These are phyloP conservation scores for Polyommatus icarus DNA, from an alignment of 2,888 invertebrate species.

Conservation along the genomic window DNA sequence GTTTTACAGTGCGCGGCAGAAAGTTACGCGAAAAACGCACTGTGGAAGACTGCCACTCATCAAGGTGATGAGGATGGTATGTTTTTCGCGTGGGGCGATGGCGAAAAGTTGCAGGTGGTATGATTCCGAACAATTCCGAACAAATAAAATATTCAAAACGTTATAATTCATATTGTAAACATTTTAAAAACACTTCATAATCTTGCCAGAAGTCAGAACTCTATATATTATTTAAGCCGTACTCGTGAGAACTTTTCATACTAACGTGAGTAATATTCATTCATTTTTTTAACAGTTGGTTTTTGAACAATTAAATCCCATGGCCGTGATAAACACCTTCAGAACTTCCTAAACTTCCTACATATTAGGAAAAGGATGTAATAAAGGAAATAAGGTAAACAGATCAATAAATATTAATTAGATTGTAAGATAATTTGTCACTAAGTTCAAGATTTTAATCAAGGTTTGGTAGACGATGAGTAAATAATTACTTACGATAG, in stretches of 20 bases:
- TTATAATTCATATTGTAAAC: no score
- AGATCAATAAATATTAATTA: neutral
- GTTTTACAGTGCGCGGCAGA: no score
- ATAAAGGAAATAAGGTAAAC: slow-evolving; percentile 8
- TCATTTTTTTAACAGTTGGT: neutral
- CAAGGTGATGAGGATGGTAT: no score
- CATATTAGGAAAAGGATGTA: slow-evolving; percentile 27
- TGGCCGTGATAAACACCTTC: slow-evolving; percentile 10
- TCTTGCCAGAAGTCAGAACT: no score
- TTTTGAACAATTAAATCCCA: slow-evolving; percentile 7
- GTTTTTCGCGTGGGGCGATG: no score
- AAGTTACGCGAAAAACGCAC: no score
- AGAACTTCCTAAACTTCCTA: slow-evolving; percentile 17
- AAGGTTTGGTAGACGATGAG: neutral
- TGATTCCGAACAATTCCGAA: no score
- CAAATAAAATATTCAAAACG: no score
- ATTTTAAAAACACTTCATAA: no score
- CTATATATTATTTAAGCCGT: neutral
- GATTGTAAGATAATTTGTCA: neutral
- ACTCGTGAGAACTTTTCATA: neutral
- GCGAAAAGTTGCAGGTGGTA: no score
- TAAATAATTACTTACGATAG: neutral
- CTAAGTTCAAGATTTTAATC: neutral
- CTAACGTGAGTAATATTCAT: neutral
- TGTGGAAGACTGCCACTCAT: no score